Evolutionary conservation across 2,888 invertebrate genomes (phyloP), one percentile per base, ranked within the genome.

Genomic region (Trichopria drosophilae): DNA sequence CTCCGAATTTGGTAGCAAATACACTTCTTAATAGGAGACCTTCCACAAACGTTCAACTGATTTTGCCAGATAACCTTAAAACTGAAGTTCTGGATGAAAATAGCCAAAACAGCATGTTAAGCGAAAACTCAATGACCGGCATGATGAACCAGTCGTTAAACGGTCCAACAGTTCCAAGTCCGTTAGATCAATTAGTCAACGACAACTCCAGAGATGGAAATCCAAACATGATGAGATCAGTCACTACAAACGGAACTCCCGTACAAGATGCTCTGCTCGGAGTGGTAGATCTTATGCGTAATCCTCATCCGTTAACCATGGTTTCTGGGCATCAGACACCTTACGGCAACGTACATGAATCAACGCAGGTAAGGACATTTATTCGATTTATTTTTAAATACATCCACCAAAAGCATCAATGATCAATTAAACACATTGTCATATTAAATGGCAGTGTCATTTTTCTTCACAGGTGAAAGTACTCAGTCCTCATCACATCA

Each of bases 31-130:
- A 54, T 13, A 62, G 87, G 15, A 78, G 88, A 5, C 80, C 86
- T 23, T 83, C 87, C 19, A 77, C 81, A 12, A 78, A 74, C 49
- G 65, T 78, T 41, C 77, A 77, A 34, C 65, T 80, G 61, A 80
- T 84, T 35, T 71, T 82, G 46, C 81, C 82, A 19, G 84, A 84
- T 62, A 77, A 80, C 47, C 57, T 75, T 7, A 75, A 75, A 52
- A 72, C 83, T 36, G 84, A 88, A 76, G 77, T 86, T 36, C 72
- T 84, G 28, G 89, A 89, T 69, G 89, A 90, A 55, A 83, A 81
- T 60, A 87, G 88, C 66, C 85, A 87, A 71, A 82, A 81, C 60
- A 84, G 84, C 15, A 70, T 83, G 51, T 46, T 73, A 31, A 72
- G 75, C 51, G 78, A 77, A n/a, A 76, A 71, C 53, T 72, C 76